A percentile compares a stretch with the other conserved stretches of the same genome.
Evolutionary conservation across 2,797 vertebrate genomes (phyloP).

Genomic region (Podarcis lilfordi): DNA sequence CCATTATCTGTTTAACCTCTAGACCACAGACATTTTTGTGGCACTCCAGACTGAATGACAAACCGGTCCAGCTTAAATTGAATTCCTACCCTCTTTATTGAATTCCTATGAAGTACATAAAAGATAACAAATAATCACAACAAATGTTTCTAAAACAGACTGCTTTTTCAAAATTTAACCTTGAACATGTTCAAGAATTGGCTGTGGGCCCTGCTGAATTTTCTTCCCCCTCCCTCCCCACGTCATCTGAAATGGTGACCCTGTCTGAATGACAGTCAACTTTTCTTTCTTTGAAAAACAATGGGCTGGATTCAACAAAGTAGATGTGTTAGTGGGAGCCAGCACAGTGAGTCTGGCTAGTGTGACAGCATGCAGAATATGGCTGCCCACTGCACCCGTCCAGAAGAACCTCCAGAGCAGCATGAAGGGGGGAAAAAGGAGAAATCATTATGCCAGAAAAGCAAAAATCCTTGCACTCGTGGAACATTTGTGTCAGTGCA

Average conservation of each 20-base stretch:
- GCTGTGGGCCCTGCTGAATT: constrained; percentile 1
- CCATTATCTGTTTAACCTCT: constrained; percentile 39
- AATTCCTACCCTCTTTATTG: constrained; percentile 29
- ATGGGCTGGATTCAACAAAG: too few species aligned
- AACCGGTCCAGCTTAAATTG: constrained; percentile 31
- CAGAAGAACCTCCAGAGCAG: too few species aligned
- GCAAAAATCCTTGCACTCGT: too few species aligned
- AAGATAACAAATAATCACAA: constrained; percentile 39
- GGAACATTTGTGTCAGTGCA: too few species aligned
- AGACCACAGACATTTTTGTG: constrained; percentile 32
- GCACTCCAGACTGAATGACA: constrained; percentile 28
- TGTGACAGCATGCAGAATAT: too few species aligned
- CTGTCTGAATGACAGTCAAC: not conserved
- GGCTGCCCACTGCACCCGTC: too few species aligned
- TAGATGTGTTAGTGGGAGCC: too few species aligned
- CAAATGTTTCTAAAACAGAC: constrained; percentile 32
- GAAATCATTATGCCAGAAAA: too few species aligned
- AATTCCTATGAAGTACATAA: constrained; percentile 33
- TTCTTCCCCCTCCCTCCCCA: not conserved
- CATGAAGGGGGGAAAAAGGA: too few species aligned
- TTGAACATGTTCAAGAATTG: constrained; percentile 25
- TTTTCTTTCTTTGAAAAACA: not conserved
- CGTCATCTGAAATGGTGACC: not conserved
- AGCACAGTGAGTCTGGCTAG: too few species aligned
- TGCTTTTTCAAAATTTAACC: constrained; percentile 33